These are phyloP conservation scores for Picus viridis DNA, from an alignment of 2,797 vertebrate genomes.

Conservation along the genomic window DNA sequence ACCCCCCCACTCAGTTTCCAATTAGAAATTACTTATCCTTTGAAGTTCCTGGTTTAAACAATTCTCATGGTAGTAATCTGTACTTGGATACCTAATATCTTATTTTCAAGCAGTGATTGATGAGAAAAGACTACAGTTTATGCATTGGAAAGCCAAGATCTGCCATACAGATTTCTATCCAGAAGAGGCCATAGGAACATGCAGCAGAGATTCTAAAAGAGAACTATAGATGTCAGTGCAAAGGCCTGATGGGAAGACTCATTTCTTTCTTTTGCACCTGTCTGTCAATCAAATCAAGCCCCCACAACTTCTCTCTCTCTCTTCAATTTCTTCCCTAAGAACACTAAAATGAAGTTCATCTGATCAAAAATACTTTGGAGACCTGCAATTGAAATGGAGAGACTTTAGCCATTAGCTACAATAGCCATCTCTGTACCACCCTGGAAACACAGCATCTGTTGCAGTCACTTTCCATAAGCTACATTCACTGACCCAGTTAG, in stretches of 20 bases:
- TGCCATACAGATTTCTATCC: not conserved
- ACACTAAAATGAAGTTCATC: not conserved
- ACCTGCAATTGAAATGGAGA: not conserved
- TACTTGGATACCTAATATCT: not conserved
- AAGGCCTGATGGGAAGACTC: not conserved
- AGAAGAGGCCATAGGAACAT: not conserved
- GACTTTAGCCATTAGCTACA: not conserved
- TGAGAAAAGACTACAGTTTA: not conserved
- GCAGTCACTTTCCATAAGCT: constrained; percentile 21
- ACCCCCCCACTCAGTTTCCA: no score
- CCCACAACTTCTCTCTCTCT: not conserved
- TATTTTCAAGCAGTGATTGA: not conserved
- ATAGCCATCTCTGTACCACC: not conserved
- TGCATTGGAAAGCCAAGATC: not conserved
- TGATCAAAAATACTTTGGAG: not conserved
- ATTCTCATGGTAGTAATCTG: not conserved
- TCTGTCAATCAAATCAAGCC: not conserved
- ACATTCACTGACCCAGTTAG: constrained; percentile 3
- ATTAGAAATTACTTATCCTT: not conserved
- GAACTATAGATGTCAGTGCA: not conserved
- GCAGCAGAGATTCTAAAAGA: not conserved
- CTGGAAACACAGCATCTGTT: constrained; percentile 35
- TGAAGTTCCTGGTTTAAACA: not conserved
- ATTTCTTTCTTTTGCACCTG: not conserved
- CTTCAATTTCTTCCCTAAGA: not conserved